Percentiles rank a stretch among this genome's conserved stretches.
Evolutionary conservation across 1,140 invertebrate species (phyloP).

Genomic region (Coptotermes formosanus): DNA sequence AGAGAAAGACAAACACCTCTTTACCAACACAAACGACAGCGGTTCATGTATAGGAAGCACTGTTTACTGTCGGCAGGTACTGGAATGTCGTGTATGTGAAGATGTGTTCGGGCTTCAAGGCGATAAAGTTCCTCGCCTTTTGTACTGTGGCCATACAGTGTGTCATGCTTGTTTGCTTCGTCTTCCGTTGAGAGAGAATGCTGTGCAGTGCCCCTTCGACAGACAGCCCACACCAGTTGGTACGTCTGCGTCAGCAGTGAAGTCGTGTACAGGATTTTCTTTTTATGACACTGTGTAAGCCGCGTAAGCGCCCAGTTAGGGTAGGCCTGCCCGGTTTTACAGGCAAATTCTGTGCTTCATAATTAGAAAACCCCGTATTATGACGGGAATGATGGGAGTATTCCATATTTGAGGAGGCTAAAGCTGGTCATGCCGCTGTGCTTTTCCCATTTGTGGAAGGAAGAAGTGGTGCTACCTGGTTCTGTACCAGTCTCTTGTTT

Average conservation of each 20-base stretch:
- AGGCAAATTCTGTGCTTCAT: too few relatives aligned
- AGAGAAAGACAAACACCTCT: background rate
- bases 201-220: conserved; percentile 62
- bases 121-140: conserved; percentile 58
- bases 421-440: too few relatives aligned
- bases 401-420: too few relatives aligned
- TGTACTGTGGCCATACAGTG: conserved; percentile 63
- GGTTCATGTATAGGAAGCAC: background rate
- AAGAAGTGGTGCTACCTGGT: too few relatives aligned
- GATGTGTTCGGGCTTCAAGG: conserved; percentile 61
- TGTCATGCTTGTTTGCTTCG: conserved; percentile 60
- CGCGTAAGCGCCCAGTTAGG: too few relatives aligned
- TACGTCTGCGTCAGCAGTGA: conserved; percentile 32
- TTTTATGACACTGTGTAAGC: too few relatives aligned
- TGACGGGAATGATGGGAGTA: too few relatives aligned
- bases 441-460: too few relatives aligned
- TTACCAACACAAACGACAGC: background rate
- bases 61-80: conserved; percentile 43
- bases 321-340: too few relatives aligned
- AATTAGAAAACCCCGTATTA: too few relatives aligned
- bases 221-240: conserved; percentile 58
- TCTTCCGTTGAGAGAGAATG: conserved; percentile 50
- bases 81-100: conserved; percentile 64
- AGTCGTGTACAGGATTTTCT: too few relatives aligned
- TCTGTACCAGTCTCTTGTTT: too few relatives aligned